Conservation (phyloP, 1,140 invertebrate genomes). For the Penaeus japonicus region DNA sequence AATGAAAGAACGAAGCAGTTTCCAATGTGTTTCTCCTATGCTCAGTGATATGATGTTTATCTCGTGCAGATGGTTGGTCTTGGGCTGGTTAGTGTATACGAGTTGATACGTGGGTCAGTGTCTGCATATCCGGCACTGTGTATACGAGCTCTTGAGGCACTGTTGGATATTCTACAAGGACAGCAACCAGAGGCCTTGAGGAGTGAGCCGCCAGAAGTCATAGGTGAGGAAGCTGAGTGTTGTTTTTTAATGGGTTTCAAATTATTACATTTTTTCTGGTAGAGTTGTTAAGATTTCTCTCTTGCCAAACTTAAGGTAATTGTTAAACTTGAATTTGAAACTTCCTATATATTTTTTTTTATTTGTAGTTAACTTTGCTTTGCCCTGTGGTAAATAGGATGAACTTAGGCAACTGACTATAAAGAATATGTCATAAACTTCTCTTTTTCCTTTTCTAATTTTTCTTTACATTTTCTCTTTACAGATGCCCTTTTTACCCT, state of each 20-base stretch:
- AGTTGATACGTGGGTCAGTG: conserved; percentile 87
- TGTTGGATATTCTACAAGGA: conserved; percentile 91
- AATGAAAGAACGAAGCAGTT: too few species aligned
- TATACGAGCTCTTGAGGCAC: conserved; percentile 82
- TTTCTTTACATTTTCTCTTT: background rate
- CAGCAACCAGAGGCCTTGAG: conserved; percentile 85
- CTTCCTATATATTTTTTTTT: too few species aligned
- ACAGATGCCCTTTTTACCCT: conserved; percentile 66
- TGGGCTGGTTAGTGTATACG: conserved; percentile 88
- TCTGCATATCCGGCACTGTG: conserved; percentile 82
- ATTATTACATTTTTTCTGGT: background rate
- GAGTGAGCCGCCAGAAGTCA: conserved; percentile 77
- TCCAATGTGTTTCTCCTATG: too few species aligned
- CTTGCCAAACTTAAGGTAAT: too few species aligned
- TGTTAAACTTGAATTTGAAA: background rate
- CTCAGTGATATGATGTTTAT: background rate
- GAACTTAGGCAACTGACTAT: too few species aligned
- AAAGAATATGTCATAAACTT: background rate
- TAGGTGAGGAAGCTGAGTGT: conserved; percentile 68
- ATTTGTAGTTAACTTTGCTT: too few species aligned
- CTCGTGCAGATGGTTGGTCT: conserved; percentile 82
- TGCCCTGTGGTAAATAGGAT: too few species aligned
- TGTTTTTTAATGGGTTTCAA: background rate
- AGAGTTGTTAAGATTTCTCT: too few species aligned
- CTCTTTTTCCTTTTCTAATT: background rate